Evolutionary conservation across 2,113 vertebrate genomes (phyloP).

Genomic region (Euleptes europaea): DNA sequence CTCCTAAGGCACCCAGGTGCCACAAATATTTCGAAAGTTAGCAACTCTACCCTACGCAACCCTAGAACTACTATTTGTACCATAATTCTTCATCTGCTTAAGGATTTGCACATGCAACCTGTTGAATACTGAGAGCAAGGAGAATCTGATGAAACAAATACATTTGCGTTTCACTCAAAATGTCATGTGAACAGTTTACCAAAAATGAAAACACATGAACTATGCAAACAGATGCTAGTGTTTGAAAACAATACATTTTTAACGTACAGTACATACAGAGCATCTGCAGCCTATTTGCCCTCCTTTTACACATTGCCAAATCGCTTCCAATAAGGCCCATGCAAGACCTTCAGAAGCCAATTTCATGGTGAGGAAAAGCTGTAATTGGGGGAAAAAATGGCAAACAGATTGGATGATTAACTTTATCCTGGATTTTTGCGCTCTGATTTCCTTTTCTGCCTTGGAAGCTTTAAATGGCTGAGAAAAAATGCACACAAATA

Average conservation of each 20-base stretch:
- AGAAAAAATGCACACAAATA: neutral
- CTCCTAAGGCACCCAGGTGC: too few species aligned
- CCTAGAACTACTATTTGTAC: too few species aligned
- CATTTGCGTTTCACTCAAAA: neutral
- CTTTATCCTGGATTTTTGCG: neutral
- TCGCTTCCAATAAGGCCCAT: neutral
- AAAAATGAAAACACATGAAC: neutral
- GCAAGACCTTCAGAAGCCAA: neutral
- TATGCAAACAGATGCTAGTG: neutral
- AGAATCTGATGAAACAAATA: too few species aligned
- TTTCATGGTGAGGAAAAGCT: constrained; percentile 24
- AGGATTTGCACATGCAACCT: too few species aligned
- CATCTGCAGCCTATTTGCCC: neutral
- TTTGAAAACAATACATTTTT: neutral
- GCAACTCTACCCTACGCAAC: too few species aligned
- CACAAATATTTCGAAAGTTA: too few species aligned
- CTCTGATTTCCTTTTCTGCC: neutral
- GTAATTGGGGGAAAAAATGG: constrained; percentile 9
- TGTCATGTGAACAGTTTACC: neutral
- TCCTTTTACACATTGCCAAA: neutral
- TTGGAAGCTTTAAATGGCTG: neutral
- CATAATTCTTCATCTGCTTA: too few species aligned
- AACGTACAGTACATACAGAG: neutral
- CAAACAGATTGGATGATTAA: constrained; percentile 6
- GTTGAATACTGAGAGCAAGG: too few species aligned